Base-by-base conservation (phyloP, 2,113 vertebrate genomes). In the Campylomormyrus numenius region DNA sequence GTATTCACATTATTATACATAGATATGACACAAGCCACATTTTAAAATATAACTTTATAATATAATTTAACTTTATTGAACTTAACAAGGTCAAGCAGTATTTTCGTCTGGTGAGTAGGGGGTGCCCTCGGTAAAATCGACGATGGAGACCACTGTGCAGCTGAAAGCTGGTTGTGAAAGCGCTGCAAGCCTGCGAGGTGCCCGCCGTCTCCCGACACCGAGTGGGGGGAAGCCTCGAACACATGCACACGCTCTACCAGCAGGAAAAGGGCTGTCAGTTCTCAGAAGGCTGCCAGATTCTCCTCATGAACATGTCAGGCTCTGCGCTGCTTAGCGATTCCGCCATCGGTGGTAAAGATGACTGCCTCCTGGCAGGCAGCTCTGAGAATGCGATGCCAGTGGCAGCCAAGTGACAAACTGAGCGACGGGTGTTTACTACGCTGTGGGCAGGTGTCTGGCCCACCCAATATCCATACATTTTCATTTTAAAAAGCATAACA, bases 231-330 rank as follows among this genome's bases (percentile, higher is more conserved):
- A 2, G 77, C 77, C 53, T 45, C 53, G 4, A 48, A 45, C 53
- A 42, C 39, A 85, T 3, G 21, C 80, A 84, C 39, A 46, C 3
- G 8, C 7, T 48, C 45, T 85, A 9, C 94, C 93, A 94, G 93
- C 91, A 94, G 95, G 94, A 95, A 95, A 96, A 96, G 93, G 94
- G 94, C 95, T 95, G 95, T 95, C 94, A 95, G 95, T 95, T 95
- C 94, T 88, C 93, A 94, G 93, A 94, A 93, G 93, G 94, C 95
- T 95, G 94, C 94, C 94, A 94, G 94, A 95, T 92, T 94, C 94
- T 92, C 88, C 93, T 94, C 92, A 92, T 93, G 94, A 94, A 92
- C 90, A 93, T 94, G 94, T 91, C 93, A 92, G 89, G 70, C 90
- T 53, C 27, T 11, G 94, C 94, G 93, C 94, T 93, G 94, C 94